Evolutionary conservation across 1,140 invertebrate genomes (phyloP).

Genomic region (Diachasmimorpha longicaudata): DNA sequence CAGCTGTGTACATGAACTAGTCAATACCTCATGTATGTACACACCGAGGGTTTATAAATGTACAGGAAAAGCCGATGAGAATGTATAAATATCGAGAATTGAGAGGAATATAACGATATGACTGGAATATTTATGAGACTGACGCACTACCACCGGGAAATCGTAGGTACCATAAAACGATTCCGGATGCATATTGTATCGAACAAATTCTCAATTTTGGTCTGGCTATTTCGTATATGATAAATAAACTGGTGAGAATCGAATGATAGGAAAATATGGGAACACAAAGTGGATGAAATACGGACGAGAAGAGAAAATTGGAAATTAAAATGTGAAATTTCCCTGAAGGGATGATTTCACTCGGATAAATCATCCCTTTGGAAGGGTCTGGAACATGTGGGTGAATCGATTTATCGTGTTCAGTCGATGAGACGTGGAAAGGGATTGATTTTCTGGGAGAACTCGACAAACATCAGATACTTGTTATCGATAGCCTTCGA

Average conservation of each 20-base stretch:
- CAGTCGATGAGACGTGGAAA: neutral
- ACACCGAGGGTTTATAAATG: neutral
- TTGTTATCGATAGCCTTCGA: no score
- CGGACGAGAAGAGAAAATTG: neutral
- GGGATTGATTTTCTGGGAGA: no score
- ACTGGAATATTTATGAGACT: constrained; percentile 20
- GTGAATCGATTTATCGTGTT: neutral
- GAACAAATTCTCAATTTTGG: neutral
- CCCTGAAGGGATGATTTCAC: neutral
- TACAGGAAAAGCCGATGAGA: neutral
- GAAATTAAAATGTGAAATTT: neutral
- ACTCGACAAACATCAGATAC: no score
- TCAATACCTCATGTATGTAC: neutral
- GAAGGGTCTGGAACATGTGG: neutral
- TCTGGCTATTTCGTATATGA: neutral
- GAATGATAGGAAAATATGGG: neutral
- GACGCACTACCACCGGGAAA: constrained; percentile 13
- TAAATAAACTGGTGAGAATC: neutral
- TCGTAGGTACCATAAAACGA: constrained; percentile 2
- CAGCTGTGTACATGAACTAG: neutral
- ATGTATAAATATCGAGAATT: neutral
- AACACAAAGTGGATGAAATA: no score
- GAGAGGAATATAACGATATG: constrained; percentile 12
- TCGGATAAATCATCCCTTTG: neutral
- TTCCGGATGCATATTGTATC: neutral